Evolutionary conservation across 2,888 invertebrate genomes (phyloP), one percentile per base, ranked within the genome.

Genomic region (Parnassius mnemosyne): DNA sequence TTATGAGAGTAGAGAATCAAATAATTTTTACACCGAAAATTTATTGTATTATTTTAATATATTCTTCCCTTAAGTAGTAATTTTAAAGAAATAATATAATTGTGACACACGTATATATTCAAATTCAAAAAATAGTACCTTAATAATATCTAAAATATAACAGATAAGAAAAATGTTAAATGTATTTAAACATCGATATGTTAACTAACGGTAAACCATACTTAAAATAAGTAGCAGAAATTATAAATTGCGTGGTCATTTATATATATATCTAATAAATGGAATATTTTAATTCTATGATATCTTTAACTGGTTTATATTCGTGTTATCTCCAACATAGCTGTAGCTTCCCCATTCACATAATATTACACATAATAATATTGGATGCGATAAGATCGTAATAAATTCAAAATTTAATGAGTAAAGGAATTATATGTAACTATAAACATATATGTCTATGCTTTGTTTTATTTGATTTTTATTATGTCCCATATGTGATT

Each of bases 301-400:
- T 79, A 80, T 76, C 77, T 76, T 79, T 77, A 80, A 84, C 84
- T 79, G 80, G 80, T 85, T 84, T 83, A 75, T 73, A 72, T 72
- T 72, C 69, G 72, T 72, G 73, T 74, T 77, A 73, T 71, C 73
- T 49, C 63, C 57, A 71, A 73, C 74, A 68, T 71, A 67, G 71
- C 71, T 68, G 69, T 64, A 67, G 68, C 65, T 65, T 64, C 65
- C 63, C 70, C 65, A 65, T 65, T 65, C 62, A 64, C 62, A 65
- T 57, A 59, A 58, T 34, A 47, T 20, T 44, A 56, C 51, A 53
- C 20, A 52, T 56, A 44, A 61, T 20, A n/a, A 41, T 51, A 56
- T 58, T 41, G 47, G 51, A 41, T 55, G 10, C 41, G 56, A 56
- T 56, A 60, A 63, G 52, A 12, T 57, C 50, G 43, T 41, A 44